A percentile compares a stretch with the other conserved stretches of the same genome.
These are phyloP conservation scores for Liopterus haemorrhoidalis DNA, from an alignment of 2,888 invertebrate genomes.

Conservation along the genomic window DNA sequence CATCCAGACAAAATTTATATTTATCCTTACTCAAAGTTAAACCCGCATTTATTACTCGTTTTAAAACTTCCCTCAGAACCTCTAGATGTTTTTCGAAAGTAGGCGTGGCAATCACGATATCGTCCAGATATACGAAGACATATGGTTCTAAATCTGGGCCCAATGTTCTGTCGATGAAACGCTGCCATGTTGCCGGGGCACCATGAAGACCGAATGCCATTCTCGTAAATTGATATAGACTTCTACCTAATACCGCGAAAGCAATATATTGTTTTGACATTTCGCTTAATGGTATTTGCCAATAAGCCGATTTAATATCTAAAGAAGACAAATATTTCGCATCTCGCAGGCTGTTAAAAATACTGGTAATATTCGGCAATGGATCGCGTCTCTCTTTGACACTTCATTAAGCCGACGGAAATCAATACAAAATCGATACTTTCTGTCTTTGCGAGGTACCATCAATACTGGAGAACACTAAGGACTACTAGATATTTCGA, in stretches of 20 bases:
- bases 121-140: conserved; percentile 22
- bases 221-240: background rate
- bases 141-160: conserved; percentile 5
- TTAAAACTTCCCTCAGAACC: background rate
- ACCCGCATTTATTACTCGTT: background rate
- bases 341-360: background rate
- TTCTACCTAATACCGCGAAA: conserved; percentile 32
- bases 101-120: conserved; percentile 21
- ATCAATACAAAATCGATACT: background rate
- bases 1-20: conserved; percentile 12
- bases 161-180: conserved; percentile 27
- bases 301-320: conserved; percentile 1
- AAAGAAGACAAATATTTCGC: background rate
- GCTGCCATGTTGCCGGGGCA: conserved; percentile 19
- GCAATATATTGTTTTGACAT: conserved; percentile 30
- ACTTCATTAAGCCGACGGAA: background rate
- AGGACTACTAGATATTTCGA: background rate
- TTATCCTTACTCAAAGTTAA: conserved; percentile 30
- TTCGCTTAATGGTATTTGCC: conserved; percentile 15
- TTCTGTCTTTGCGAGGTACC: background rate
- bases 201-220: conserved; percentile 11
- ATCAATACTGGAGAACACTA: background rate
- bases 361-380: background rate
- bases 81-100: conserved; percentile 21
- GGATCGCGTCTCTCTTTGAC: background rate